These are phyloP conservation scores for Lates calcarifer DNA, from an alignment of 2,113 vertebrate genomes.

Conservation along the genomic window DNA sequence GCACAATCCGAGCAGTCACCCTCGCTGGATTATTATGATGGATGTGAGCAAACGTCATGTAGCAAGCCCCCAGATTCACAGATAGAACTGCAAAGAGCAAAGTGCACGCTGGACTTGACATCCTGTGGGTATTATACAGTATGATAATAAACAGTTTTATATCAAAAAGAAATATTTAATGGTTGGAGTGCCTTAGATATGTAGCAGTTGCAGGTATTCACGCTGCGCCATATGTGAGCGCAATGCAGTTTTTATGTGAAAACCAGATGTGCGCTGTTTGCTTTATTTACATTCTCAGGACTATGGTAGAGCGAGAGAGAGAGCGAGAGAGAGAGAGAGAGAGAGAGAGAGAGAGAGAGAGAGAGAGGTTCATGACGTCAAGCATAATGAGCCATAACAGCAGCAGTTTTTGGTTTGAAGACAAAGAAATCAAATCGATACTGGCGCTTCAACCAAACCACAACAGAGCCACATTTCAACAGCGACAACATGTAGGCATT, in stretches of 20 bases:
- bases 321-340: constrained; percentile 41
- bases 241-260: constrained; percentile 81
- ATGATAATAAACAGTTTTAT: neutral
- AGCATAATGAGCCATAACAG: constrained; percentile 70
- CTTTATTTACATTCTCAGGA: constrained; percentile 92
- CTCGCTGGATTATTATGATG: constrained; percentile 39
- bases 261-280: constrained; percentile 91
- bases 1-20: constrained; percentile 55
- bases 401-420: constrained; percentile 1
- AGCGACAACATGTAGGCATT: constrained; percentile 17
- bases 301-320: constrained; percentile 37
- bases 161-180: constrained; percentile 6
- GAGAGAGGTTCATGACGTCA: constrained; percentile 79
- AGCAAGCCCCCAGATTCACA: constrained; percentile 24
- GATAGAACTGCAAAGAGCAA: constrained; percentile 8
- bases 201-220: constrained; percentile 63
- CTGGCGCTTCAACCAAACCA: constrained; percentile 19
- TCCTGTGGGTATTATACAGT: neutral
- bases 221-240: constrained; percentile 58
- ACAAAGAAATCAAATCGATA: constrained; percentile 25
- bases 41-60: constrained; percentile 41
- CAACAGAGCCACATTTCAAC: constrained; percentile 23
- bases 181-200: constrained; percentile 28
- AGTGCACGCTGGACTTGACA: constrained; percentile 19
- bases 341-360: neutral